Conservation (phyloP, 2,888 invertebrate species). For the Acrobasis consociella region DNA sequence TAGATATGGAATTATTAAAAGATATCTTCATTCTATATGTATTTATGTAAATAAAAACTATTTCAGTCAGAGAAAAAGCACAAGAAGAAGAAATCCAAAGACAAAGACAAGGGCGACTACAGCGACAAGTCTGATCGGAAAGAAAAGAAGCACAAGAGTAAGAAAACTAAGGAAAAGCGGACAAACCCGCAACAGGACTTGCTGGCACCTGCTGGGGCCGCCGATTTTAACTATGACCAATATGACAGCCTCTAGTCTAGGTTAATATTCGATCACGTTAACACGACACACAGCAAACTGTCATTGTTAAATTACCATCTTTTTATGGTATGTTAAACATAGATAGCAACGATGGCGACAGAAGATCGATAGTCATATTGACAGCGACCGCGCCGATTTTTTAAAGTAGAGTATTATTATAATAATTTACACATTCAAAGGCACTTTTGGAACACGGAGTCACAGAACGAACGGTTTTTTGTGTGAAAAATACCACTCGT, state of each 20-base stretch:
- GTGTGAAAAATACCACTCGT: too few relatives aligned
- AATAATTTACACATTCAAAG: too few relatives aligned
- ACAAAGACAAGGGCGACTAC: conserved; percentile 77
- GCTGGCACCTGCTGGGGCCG: conserved; percentile 59
- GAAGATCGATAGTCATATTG: too few relatives aligned
- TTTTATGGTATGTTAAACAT: too few relatives aligned
- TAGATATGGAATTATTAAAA: not conserved
- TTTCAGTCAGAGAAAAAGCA: conserved; percentile 77
- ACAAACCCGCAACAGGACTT: conserved; percentile 72
- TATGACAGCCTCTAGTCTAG: conserved; percentile 75
- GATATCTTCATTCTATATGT: not conserved
- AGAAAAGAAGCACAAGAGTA: conserved; percentile 83
- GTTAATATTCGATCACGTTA: not conserved
- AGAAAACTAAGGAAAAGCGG: conserved; percentile 72
- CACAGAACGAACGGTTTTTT: too few relatives aligned
- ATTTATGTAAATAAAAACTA: not conserved
- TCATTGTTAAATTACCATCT: too few relatives aligned
- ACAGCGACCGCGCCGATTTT: too few relatives aligned
- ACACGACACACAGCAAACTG: too few relatives aligned
- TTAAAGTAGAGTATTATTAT: too few relatives aligned
- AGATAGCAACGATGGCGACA: too few relatives aligned
- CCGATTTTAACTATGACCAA: conserved; percentile 61
- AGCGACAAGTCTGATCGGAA: conserved; percentile 77
- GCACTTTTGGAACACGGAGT: too few relatives aligned
- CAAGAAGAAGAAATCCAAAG: conserved; percentile 80